Percentiles rank a stretch among this genome's conserved stretches.
These are phyloP conservation scores for Megaleporinus macrocephalus DNA, from an alignment of 2,113 vertebrate species.

Conservation along the genomic window DNA sequence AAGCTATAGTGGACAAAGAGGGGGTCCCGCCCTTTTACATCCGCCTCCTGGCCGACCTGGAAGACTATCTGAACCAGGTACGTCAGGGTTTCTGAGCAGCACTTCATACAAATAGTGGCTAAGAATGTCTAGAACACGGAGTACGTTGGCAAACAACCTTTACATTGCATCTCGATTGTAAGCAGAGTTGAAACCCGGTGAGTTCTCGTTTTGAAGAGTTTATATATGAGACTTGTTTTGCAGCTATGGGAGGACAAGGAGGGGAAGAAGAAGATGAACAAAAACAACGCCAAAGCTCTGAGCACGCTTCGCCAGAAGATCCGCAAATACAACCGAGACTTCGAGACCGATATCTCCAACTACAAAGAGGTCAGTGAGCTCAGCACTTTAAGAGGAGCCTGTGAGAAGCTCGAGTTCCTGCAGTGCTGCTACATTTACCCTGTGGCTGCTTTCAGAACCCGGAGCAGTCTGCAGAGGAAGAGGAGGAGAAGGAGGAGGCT, in stretches of 20 bases:
- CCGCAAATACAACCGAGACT: conserved; percentile 91
- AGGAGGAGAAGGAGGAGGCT: conserved; percentile 85
- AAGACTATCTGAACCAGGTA: conserved; percentile 91
- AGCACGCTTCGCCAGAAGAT: conserved; percentile 91
- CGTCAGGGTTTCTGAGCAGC: background rate
- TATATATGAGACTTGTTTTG: background rate
- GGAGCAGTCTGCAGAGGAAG: conserved; percentile 88
- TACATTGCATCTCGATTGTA: too few species aligned
- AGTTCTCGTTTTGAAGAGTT: too few species aligned
- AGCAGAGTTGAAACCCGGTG: too few species aligned
- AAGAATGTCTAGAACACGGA: too few species aligned
- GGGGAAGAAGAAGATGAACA: conserved; percentile 95
- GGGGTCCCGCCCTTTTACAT: conserved; percentile 89
- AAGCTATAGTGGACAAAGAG: conserved; percentile 92
- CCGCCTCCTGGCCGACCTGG: conserved; percentile 87
- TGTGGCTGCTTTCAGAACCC: conserved; percentile 79
- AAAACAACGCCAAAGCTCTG: conserved; percentile 91
- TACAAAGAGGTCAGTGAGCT: conserved; percentile 83
- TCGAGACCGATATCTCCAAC: conserved; percentile 80
- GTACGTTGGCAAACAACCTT: too few species aligned
- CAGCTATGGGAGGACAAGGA: conserved; percentile 93
- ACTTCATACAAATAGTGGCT: too few species aligned
- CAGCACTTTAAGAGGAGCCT: background rate
- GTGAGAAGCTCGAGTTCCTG: background rate
- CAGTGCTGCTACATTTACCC: background rate